Evolutionary conservation across 64 coral and sea anemone genomes (phyloP), one percentile per base, ranked within the genome.

Genomic region (Hydrozoanthus tunicans): DNA sequence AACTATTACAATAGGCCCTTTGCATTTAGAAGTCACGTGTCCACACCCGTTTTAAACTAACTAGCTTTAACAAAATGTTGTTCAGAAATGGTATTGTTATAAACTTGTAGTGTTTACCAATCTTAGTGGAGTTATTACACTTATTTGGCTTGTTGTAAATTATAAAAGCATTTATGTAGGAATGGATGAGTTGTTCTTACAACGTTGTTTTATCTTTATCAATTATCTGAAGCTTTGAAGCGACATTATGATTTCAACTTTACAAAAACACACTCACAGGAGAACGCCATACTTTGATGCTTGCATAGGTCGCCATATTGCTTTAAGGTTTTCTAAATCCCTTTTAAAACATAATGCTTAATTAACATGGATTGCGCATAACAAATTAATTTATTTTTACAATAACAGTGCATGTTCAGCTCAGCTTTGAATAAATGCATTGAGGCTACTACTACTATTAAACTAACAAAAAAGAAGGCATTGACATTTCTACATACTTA

Each of bases 321-420:
- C 91, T 93, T 93, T 96, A n/a, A 96, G 81, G 79, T 86, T 91
- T 76, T 96, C 94, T 90, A 93, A 68, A 72, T 93, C 91, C 91
- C 94, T 96, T 91, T 96, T 93, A 91, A 96, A 89, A 90, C 79
- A 90, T 54, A 96, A 91, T 84, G 88, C 63, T 63, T 23, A 91
- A 59, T 83, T 66, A 20, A 83, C 80, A 83, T n/a, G 65, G 65
- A 26, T 66, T 83, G 53, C 60, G 53, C 7, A 79, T 57, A 56
- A 79, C 20, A 9, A 79, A 56, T 57, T n/a, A 15, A 13, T 23
- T 66, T 83, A 52, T 51, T 51, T 83, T 83, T 53, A 17, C 0
- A 79, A 14, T 43, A 52, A 6, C 51, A 53, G 11, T 6, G 3
- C 52, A 12, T 51, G 11, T 12, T 77, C 52, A 77, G 17, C 64